A percentile compares a stretch with the other conserved stretches of the same genome.
Evolutionary conservation across 2,888 invertebrate genomes (phyloP).

Genomic region (Spodoptera picta): DNA sequence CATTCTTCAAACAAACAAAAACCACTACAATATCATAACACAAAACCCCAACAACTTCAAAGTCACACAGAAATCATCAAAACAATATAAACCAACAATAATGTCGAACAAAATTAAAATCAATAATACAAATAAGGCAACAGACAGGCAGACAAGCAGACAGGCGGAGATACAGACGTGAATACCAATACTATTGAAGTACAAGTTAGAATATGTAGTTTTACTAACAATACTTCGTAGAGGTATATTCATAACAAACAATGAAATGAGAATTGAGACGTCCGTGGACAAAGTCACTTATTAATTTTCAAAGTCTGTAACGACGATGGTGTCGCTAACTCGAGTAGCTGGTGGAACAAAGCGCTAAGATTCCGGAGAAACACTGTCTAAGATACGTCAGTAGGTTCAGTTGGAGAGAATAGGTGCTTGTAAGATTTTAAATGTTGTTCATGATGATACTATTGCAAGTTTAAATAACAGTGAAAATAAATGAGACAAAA

Average conservation of each 20-base stretch:
- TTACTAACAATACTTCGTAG: conserved; percentile 57
- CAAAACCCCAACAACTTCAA: conserved; percentile 6
- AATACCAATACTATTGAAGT: conserved; percentile 54
- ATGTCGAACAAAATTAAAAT: conserved; percentile 51
- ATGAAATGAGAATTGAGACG: conserved; percentile 71
- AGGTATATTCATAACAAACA: conserved; percentile 70
- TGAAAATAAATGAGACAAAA: too few relatives aligned
- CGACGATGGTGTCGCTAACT: conserved; percentile 68
- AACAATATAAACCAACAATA: conserved; percentile 42
- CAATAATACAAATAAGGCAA: conserved; percentile 50
- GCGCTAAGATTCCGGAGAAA: conserved; percentile 43
- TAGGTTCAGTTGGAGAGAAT: conserved; percentile 25
- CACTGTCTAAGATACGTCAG: conserved; percentile 36
- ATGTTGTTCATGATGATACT: too few relatives aligned
- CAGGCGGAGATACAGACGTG: conserved; percentile 32
- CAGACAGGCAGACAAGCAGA: conserved; percentile 55
- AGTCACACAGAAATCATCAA: conserved; percentile 13
- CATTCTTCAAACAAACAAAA: neutral
- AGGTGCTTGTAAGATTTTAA: too few relatives aligned
- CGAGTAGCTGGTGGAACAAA: conserved; percentile 64
- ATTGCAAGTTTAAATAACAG: too few relatives aligned
- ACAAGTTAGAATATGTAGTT: conserved; percentile 53
- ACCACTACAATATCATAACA: neutral
- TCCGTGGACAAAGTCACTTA: conserved; percentile 75
- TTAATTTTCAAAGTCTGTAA: conserved; percentile 83